A percentile compares a stretch with the other conserved stretches of the same genome.
Conservation (phyloP, 2,797 vertebrate genomes). For the Lutjanus argentimaculatus region DNA sequence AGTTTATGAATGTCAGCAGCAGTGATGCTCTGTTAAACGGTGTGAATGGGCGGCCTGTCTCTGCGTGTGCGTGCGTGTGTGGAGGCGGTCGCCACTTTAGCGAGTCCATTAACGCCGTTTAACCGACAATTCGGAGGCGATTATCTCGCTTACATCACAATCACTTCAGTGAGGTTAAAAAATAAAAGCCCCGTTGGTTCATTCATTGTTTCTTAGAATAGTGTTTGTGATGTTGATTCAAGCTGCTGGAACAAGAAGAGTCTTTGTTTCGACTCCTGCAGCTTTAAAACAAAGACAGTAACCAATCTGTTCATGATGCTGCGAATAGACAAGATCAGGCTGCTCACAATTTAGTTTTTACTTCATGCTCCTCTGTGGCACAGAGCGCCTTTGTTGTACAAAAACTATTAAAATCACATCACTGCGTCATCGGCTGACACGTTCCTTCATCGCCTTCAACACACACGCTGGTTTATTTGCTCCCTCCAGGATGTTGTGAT, state of each 20-base stretch:
- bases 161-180: slow-evolving; percentile 40
- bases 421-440: too few species aligned
- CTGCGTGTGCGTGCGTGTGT: slow-evolving; percentile 38
- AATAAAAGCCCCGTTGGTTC: slow-evolving; percentile 35
- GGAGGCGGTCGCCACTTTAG: slow-evolving; percentile 59
- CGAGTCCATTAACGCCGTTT: slow-evolving; percentile 59
- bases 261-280: slow-evolving; percentile 10
- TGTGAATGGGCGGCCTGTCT: slow-evolving; percentile 45
- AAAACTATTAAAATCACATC: too few species aligned
- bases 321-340: background rate
- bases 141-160: slow-evolving; percentile 71
- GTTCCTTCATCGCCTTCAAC: too few species aligned
- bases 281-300: background rate
- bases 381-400: too few species aligned
- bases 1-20: slow-evolving; percentile 65
- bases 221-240: slow-evolving; percentile 24
- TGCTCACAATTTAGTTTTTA: too few species aligned
- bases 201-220: slow-evolving; percentile 66
- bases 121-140: slow-evolving; percentile 63
- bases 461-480: too few species aligned
- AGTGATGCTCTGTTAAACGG: slow-evolving; percentile 50
- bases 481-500: too few species aligned
- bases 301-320: slow-evolving; percentile 1
- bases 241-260: background rate
- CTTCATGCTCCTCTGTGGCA: too few species aligned